phyloP scores from a whole-genome alignment of 2,888 invertebrate genomes.

The Drosophila koepferae region DNA sequence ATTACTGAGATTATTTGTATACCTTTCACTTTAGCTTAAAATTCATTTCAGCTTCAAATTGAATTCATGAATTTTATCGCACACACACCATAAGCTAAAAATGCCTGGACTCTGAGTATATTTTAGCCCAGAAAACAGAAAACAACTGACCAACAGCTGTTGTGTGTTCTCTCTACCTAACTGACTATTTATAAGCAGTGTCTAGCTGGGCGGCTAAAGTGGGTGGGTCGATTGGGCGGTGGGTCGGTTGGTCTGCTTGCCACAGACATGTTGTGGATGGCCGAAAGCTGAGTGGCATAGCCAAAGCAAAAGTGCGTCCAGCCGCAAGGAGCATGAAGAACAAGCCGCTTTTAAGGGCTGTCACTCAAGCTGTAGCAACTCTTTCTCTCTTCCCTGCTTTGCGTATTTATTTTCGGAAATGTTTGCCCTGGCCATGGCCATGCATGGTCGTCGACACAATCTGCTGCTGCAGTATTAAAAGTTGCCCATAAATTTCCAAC shows the following conservation, averaged over 20 bases:
- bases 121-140: not conserved
- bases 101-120: slow-evolving; percentile 32
- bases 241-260: not conserved
- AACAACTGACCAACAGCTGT: slow-evolving; percentile 38
- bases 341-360: slow-evolving; percentile 46
- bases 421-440: slow-evolving; percentile 19
- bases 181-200: slow-evolving; percentile 1
- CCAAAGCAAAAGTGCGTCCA: slow-evolving; percentile 9
- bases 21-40: slow-evolving; percentile 32
- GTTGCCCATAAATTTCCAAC: slow-evolving; percentile 67
- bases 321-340: slow-evolving; percentile 13
- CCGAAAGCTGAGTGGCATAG: slow-evolving; percentile 12
- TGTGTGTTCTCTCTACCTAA: not conserved
- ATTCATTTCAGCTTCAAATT: slow-evolving; percentile 48
- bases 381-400: slow-evolving; percentile 10
- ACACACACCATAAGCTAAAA: slow-evolving; percentile 18
- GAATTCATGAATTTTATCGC: slow-evolving; percentile 66
- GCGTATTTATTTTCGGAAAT: slow-evolving; percentile 32
- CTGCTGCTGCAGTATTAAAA: slow-evolving; percentile 60
- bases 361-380: slow-evolving; percentile 39
- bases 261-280: slow-evolving; percentile 23
- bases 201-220: slow-evolving; percentile 4
- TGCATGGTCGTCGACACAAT: slow-evolving; percentile 49
- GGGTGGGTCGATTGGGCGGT: not conserved
- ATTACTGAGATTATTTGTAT: slow-evolving; percentile 27